A percentile compares a stretch with the other conserved stretches of the same genome.
Conservation (phyloP, 2,888 invertebrate species). For the Macrophya alboannulata region DNA sequence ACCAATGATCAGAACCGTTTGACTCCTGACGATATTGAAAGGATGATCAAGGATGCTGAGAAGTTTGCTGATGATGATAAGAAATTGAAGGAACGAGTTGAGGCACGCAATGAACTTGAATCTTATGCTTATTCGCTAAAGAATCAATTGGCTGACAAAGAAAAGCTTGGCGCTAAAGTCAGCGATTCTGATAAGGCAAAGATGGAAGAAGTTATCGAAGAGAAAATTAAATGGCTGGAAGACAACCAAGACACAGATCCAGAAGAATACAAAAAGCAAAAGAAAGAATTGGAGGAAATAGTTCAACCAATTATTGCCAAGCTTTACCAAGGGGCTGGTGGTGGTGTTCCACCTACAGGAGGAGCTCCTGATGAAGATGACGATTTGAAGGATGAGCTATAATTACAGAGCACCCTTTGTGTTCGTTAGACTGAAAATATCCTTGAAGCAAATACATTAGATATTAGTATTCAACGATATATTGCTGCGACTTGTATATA, state of each 20-base stretch:
- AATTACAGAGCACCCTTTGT: slow-evolving; percentile 71
- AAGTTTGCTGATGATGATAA: slow-evolving; percentile 99
- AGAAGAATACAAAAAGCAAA: slow-evolving; percentile 96
- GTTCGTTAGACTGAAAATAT: slow-evolving; percentile 75
- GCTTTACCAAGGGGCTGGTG: slow-evolving; percentile 94
- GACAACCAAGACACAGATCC: slow-evolving; percentile 96
- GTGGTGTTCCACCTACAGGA: slow-evolving; percentile 87
- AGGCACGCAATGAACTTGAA: slow-evolving; percentile 98
- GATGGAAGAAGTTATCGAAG: slow-evolving; percentile 98
- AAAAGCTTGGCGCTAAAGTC: slow-evolving; percentile 96
- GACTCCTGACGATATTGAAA: slow-evolving; percentile 98
- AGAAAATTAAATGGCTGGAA: slow-evolving; percentile 98
- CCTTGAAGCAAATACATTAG: slow-evolving; percentile 69
- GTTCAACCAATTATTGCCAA: slow-evolving; percentile 99
- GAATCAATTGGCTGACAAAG: slow-evolving; percentile 98
- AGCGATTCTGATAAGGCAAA: slow-evolving; percentile 95
- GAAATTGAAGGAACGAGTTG: slow-evolving; percentile 96
- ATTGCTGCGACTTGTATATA: slow-evolving; percentile 42
- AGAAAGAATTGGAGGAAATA: slow-evolving; percentile 96
- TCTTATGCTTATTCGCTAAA: slow-evolving; percentile 98
- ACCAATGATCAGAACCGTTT: slow-evolving; percentile 99
- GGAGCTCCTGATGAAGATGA: slow-evolving; percentile 87
- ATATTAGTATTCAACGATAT: slow-evolving; percentile 64
- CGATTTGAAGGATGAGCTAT: slow-evolving; percentile 94
- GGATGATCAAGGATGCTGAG: slow-evolving; percentile 99